Conservation (phyloP, 1,140 invertebrate species). For the Penaeus indicus region DNA sequence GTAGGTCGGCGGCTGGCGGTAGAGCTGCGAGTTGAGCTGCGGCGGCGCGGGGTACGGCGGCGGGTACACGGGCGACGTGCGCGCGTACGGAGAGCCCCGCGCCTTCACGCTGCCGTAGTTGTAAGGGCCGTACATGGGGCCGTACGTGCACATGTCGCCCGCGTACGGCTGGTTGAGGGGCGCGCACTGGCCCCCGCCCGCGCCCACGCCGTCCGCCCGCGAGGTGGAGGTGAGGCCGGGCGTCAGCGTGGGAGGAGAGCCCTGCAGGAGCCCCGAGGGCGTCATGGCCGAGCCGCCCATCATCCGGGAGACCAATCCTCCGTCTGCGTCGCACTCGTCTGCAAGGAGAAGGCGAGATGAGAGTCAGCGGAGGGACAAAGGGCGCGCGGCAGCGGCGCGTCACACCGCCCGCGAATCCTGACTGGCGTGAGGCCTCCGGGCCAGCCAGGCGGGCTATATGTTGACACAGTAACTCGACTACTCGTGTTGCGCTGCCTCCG, state of each 20-base stretch:
- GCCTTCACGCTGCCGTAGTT: constrained; percentile 46
- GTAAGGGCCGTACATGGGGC: constrained; percentile 51
- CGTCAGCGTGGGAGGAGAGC: neutral
- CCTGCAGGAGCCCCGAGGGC: constrained; percentile 2
- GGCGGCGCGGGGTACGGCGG: constrained; percentile 50
- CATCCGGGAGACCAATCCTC: constrained; percentile 53
- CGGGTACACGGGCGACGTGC: constrained; percentile 56
- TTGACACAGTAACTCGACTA: too few relatives aligned
- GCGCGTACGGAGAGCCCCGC: constrained; percentile 48
- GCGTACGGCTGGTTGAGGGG: constrained; percentile 58
- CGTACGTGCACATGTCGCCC: constrained; percentile 59
- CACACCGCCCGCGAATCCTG: too few relatives aligned
- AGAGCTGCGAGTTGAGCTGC: constrained; percentile 55
- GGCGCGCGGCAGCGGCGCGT: too few relatives aligned
- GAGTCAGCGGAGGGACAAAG: neutral
- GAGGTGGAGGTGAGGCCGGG: neutral
- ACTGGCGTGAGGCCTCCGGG: too few relatives aligned
- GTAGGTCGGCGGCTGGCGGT: constrained; percentile 54
- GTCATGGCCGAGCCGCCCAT: constrained; percentile 46
- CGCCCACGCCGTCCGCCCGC: constrained; percentile 9
- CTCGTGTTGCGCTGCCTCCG: too few relatives aligned
- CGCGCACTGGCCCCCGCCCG: constrained; percentile 26
- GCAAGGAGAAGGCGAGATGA: neutral
- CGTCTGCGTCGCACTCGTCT: constrained; percentile 50
- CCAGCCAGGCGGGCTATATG: too few relatives aligned